phyloP scores from a whole-genome alignment of 2,888 invertebrate genomes.

The Xylota sylvarum region DNA sequence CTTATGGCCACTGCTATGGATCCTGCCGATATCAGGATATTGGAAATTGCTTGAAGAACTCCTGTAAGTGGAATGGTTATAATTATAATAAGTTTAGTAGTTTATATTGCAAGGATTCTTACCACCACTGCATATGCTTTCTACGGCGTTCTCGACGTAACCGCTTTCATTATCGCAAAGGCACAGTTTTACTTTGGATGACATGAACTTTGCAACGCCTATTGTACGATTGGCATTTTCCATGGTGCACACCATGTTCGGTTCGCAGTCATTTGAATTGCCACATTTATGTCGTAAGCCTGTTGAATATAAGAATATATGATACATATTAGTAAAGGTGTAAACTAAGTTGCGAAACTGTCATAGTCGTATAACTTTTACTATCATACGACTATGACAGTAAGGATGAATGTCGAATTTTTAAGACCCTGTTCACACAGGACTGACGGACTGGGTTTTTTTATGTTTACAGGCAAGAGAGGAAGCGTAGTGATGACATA shows the following conservation, averaged over 20 bases:
- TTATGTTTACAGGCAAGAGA: too few relatives aligned
- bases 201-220: slow-evolving; percentile 84
- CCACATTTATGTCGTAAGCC: slow-evolving; percentile 86
- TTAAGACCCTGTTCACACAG: too few relatives aligned
- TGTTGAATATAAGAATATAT: slow-evolving; percentile 58
- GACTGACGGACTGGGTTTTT: too few relatives aligned
- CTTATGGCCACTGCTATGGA: slow-evolving; percentile 80
- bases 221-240: slow-evolving; percentile 86
- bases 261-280: slow-evolving; percentile 88
- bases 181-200: slow-evolving; percentile 86
- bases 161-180: slow-evolving; percentile 88
- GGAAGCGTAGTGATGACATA: too few relatives aligned
- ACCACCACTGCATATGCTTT: slow-evolving; percentile 87
- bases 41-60: slow-evolving; percentile 79
- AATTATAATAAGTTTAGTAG: neutral
- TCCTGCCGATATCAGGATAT: slow-evolving; percentile 79
- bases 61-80: slow-evolving; percentile 75
- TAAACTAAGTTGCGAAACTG: too few relatives aligned
- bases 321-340: too few relatives aligned
- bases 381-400: too few relatives aligned
- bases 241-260: slow-evolving; percentile 87
- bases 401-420: too few relatives aligned
- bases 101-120: slow-evolving; percentile 38
- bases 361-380: too few relatives aligned
- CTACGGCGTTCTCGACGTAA: slow-evolving; percentile 87